A percentile compares a stretch with the other conserved stretches of the same genome.
Evolutionary conservation across 2,113 vertebrate species (phyloP).

Genomic region (Morone chrysops): DNA sequence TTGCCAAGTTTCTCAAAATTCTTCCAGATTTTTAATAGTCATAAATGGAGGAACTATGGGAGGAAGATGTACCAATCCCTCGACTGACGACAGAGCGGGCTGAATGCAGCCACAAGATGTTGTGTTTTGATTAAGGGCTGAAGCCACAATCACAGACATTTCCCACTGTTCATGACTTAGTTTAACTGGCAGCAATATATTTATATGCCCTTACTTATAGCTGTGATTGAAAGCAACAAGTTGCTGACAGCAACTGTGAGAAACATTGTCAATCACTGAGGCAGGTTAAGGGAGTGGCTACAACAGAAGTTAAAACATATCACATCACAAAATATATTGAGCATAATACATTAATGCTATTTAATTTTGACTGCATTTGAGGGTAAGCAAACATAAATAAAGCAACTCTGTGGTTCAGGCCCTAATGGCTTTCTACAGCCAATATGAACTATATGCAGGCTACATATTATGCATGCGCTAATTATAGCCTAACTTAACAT

Average conservation of each 20-base stretch:
- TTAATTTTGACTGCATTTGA: constrained; percentile 10
- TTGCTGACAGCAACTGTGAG: constrained; percentile 9
- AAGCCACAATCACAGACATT: constrained; percentile 36
- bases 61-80: neutral
- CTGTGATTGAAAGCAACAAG: constrained; percentile 28
- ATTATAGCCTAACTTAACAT: neutral
- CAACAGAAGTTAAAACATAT: neutral
- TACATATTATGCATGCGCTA: neutral
- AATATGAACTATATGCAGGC: neutral
- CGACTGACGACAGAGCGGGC: neutral
- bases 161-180: constrained; percentile 6
- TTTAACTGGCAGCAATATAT: constrained; percentile 17
- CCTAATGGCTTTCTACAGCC: constrained; percentile 1
- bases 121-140: constrained; percentile 38
- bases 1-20: neutral
- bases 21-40: neutral
- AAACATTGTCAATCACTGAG: constrained; percentile 5
- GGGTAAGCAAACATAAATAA: constrained; percentile 7
- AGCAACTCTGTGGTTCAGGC: constrained; percentile 9
- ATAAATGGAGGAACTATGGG: neutral
- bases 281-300: neutral
- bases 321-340: neutral
- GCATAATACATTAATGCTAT: neutral
- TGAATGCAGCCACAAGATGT: constrained; percentile 35
- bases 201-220: constrained; percentile 18